Percentiles rank a stretch among this genome's conserved stretches.
Conservation (phyloP, 2,888 invertebrate species). For the Crepidodera aurea region DNA sequence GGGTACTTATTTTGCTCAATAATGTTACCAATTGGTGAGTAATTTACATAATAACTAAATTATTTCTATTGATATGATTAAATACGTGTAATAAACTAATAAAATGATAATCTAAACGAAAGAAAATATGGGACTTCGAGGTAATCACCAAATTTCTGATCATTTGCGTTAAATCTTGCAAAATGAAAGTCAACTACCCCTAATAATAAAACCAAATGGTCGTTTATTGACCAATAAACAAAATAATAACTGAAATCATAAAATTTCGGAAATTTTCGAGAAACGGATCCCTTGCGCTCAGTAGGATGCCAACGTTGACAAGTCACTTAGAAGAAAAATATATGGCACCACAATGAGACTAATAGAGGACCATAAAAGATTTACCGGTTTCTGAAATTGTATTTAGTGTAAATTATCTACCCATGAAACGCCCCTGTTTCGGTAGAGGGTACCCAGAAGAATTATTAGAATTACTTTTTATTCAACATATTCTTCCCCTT, state of each 20-base stretch:
- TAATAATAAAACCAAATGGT: conserved; percentile 20
- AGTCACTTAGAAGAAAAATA: conserved; percentile 32
- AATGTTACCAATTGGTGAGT: too few relatives aligned
- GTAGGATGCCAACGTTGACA: conserved; percentile 36
- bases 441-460: background rate
- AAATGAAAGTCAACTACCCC: conserved; percentile 33
- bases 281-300: conserved; percentile 17
- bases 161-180: conserved; percentile 32
- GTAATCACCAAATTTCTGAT: background rate
- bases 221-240: conserved; percentile 33
- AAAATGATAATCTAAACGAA: background rate
- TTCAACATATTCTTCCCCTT: too few relatives aligned
- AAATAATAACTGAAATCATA: conserved; percentile 15
- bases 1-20: too few relatives aligned
- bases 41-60: too few relatives aligned
- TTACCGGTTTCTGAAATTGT: conserved; percentile 30
- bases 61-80: too few relatives aligned
- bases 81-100: background rate
- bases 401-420: conserved; percentile 26
- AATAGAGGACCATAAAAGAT: conserved; percentile 34
- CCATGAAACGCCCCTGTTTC: conserved; percentile 8
- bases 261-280: conserved; percentile 17
- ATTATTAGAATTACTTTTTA: too few relatives aligned
- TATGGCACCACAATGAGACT: conserved; percentile 31
- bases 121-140: background rate